Percentiles rank a stretch among this genome's conserved stretches.
Conservation (phyloP, 1,140 invertebrate genomes). For the Bombus cullumanus region DNA sequence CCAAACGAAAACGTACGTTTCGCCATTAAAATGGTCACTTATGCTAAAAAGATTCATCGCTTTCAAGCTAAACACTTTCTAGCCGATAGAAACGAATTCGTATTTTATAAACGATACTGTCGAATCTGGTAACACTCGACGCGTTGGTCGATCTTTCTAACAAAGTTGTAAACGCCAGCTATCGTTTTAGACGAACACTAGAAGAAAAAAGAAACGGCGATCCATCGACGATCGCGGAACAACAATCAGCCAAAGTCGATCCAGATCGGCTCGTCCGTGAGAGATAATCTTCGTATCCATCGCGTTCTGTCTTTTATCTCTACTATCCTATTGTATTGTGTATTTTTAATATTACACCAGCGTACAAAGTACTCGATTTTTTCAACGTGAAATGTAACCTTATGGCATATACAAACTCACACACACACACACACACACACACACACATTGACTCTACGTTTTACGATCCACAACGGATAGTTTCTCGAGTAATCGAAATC, state of each 20-base stretch:
- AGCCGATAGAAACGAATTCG: neutral
- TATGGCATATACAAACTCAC: too few species aligned
- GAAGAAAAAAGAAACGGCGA: neutral
- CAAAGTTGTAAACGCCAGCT: neutral
- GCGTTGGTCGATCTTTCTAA: neutral
- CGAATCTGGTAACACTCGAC: neutral
- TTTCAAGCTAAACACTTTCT: slow-evolving; percentile 20
- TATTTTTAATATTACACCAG: neutral
- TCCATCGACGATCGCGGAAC: neutral
- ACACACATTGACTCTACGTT: neutral
- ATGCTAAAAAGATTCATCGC: neutral
- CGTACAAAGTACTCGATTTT: neutral
- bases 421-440: too few species aligned
- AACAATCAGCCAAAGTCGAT: neutral
- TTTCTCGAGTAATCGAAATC: neutral
- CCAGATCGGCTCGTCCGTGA: neutral
- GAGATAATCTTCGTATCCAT: neutral
- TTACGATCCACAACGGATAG: neutral
- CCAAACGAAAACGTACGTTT: slow-evolving; percentile 28
- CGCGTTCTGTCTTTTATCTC: slow-evolving; percentile 31
- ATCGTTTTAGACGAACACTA: neutral
- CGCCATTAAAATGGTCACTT: neutral
- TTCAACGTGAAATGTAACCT: neutral
- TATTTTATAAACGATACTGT: slow-evolving; percentile 25
- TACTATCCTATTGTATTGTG: neutral